Percentiles rank a stretch among this genome's conserved stretches.
Conservation (phyloP, 2,113 vertebrate genomes). For the human region GRCh38 chrX:118581001-118581500, state of each 20-base stretch:
- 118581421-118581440: neutral
- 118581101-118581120: slow-evolving; percentile 46
- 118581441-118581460: neutral
- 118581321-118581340: slow-evolving; percentile 8
- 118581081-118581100: slow-evolving; percentile 7
- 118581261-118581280: slow-evolving; percentile 4
- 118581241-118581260: slow-evolving; percentile 46
- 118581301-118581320: neutral
- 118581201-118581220: slow-evolving; percentile 8
- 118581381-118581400: neutral
- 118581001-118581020: neutral
- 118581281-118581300: neutral
- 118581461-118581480: neutral
- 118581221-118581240: slow-evolving; percentile 52
- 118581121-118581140: slow-evolving; percentile 41
- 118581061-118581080: neutral
- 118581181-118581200: slow-evolving; percentile 46
- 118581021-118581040: neutral
- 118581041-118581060: neutral
- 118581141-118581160: slow-evolving; percentile 55
- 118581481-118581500: neutral
- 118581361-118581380: neutral
- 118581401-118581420: neutral
- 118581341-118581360: neutral
- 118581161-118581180: slow-evolving; percentile 67